A percentile compares a stretch with the other conserved stretches of the same genome.
Conservation (phyloP, 2,113 vertebrate genomes). For the Rissa tridactyla region DNA sequence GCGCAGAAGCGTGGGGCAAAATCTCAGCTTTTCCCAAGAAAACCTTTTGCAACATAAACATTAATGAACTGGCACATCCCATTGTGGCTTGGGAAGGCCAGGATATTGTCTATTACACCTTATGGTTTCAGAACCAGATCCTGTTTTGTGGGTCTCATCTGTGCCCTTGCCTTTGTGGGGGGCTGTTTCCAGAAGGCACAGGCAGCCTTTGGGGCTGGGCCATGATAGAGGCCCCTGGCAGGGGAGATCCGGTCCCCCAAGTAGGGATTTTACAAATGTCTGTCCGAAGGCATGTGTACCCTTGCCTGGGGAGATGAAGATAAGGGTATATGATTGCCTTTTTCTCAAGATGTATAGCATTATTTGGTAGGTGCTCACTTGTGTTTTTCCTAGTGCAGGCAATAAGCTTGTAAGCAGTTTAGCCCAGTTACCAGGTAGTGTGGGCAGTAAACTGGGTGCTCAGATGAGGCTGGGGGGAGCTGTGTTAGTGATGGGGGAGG, state of each 20-base stretch:
- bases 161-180: background rate
- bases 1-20: background rate
- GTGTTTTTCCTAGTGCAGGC: background rate
- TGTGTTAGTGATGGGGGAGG: background rate
- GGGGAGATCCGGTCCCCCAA: background rate
- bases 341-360: background rate
- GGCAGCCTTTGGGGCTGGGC: background rate
- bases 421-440: background rate
- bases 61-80: background rate
- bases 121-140: background rate
- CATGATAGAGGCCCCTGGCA: rapidly evolving
- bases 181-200: background rate
- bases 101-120: background rate
- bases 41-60: background rate
- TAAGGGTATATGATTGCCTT: background rate
- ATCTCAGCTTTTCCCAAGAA: background rate
- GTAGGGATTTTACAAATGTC: background rate
- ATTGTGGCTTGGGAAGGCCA: background rate
- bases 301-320: background rate
- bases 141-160: background rate
- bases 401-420: background rate
- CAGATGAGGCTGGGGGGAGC: rapidly evolving
- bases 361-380: background rate
- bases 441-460: background rate
- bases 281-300: background rate